Evolutionary conservation across 2,113 vertebrate genomes (phyloP), one percentile per base, ranked within the genome.

Genomic region (Gambusia holbrooki): DNA sequence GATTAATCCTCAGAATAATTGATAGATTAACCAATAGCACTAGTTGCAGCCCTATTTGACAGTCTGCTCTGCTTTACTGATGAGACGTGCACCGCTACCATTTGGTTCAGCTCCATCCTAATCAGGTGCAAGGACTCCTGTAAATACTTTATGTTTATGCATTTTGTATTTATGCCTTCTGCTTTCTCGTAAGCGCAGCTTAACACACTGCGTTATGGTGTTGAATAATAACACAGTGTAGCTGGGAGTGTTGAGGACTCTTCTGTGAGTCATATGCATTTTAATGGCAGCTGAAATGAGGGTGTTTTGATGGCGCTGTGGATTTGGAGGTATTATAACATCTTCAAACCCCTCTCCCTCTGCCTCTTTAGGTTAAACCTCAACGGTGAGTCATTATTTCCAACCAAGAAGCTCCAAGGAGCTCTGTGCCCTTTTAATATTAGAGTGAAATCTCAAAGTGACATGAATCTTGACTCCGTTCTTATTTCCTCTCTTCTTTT

Each of bases 361-460:
- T 64, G 51, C 72, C 77, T 77, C 84, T 76, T 77, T 62, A 81
- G 73, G 35, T 84, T 65, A 62, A 70, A 73, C 71, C 66, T 79
- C 74, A 58, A 2, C 66, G 66, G 77, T 74, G 74, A 42, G 68
- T 88, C 81, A 81, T 89, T 84, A 89, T 85, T 87, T 90, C 64
- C 60, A 83, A 66, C 58, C 71, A 73, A 64, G 63, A 75, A 60
- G 51, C 80, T 86, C 54, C 32, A 69, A 85, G 65, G 63, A 79
- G 82, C 75, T 48, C 68, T 66, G 66, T 22, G 65, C 71, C 81
- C 86, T 88, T 84, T 91, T 84, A 85, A 84, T 85, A 87, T 79
- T 74, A 77, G 65, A 85, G 79, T 67, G 48, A 86, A 84, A 84
- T 76, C 78, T 80, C 74, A 76, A 78, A 87, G 73, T 17, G 58